Conservation (phyloP, 2,113 vertebrate species). For the Corythoichthys intestinalis region DNA sequence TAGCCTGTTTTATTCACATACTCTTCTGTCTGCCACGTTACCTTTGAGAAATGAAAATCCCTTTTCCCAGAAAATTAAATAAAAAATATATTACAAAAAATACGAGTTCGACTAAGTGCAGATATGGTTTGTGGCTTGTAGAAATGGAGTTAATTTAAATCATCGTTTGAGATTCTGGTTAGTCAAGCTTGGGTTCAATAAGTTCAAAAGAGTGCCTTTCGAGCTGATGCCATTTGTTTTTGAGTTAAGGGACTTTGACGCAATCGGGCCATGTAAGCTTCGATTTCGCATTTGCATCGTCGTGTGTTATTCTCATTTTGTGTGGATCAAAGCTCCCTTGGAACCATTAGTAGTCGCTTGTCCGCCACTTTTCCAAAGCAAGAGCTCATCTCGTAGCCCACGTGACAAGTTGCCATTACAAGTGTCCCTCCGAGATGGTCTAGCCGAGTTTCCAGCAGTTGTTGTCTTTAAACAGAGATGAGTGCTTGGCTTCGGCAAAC, state of each 20-base stretch:
- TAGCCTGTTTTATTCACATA: too few species aligned
- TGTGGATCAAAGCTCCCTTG: not conserved
- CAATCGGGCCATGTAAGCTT: slow-evolving; percentile 47
- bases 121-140: too few species aligned
- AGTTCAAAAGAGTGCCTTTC: not conserved
- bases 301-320: slow-evolving; percentile 4
- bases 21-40: too few species aligned
- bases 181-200: not conserved
- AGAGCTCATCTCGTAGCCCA: slow-evolving; percentile 56
- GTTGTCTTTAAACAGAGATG: slow-evolving; percentile 57
- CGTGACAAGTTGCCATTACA: slow-evolving; percentile 50
- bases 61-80: too few species aligned
- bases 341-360: slow-evolving; percentile 3
- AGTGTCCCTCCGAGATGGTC: slow-evolving; percentile 45
- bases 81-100: too few species aligned
- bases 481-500: slow-evolving; percentile 57
- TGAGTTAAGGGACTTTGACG: slow-evolving; percentile 42
- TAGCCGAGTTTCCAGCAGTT: slow-evolving; percentile 52
- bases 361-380: slow-evolving; percentile 49
- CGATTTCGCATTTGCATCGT: not conserved
- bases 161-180: too few species aligned
- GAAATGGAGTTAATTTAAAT: too few species aligned
- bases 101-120: too few species aligned
- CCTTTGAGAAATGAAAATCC: too few species aligned
- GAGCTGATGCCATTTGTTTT: not conserved